Evolutionary conservation across 2,113 vertebrate species (phyloP).

Genomic region (Pangasianodon gigas): DNA sequence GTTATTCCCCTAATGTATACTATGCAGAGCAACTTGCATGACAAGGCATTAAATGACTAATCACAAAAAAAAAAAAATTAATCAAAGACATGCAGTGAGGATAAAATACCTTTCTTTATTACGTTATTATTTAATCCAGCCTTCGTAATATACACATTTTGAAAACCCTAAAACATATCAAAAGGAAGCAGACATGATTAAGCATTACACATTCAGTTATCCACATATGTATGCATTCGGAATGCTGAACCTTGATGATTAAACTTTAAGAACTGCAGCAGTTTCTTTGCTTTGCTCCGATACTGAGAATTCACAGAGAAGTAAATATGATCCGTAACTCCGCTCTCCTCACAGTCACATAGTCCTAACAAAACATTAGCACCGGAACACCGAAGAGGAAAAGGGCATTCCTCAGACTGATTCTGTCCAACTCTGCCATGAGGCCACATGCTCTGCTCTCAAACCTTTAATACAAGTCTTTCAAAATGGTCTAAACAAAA

Average conservation of each 20-base stretch:
- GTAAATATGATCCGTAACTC: neutral
- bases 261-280: constrained; percentile 5
- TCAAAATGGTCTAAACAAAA: neutral
- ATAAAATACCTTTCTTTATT: constrained; percentile 46
- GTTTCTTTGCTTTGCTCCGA: neutral
- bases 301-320: constrained; percentile 6
- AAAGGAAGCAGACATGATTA: constrained; percentile 43
- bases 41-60: neutral
- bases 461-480: neutral
- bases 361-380: constrained; percentile 33
- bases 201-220: constrained; percentile 23
- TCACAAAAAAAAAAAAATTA: neutral
- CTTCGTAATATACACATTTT: constrained; percentile 27
- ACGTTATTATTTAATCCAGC: constrained; percentile 17
- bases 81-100: neutral
- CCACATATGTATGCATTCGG: constrained; percentile 1
- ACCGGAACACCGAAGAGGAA: constrained; percentile 29
- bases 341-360: neutral
- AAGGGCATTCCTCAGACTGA: constrained; percentile 18
- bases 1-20: neutral
- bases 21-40: neutral
- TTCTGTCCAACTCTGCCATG: neutral
- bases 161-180: constrained; percentile 31
- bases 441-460: neutral
- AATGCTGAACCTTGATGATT: constrained; percentile 9